Evolutionary conservation across 1,140 invertebrate genomes (phyloP).

Genomic region (Aphaenogaster ashmeadi): DNA sequence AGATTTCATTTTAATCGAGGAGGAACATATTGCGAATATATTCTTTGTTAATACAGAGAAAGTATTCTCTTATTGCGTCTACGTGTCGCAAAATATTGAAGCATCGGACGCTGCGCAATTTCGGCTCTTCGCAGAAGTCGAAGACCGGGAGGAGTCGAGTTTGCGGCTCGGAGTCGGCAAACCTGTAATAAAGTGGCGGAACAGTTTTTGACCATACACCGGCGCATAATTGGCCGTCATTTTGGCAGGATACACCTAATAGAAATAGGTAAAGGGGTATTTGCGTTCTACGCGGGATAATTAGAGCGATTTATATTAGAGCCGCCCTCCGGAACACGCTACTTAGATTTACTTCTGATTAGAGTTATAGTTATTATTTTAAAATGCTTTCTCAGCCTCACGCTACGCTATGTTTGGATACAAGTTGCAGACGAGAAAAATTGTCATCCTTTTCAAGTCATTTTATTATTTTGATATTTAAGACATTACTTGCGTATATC

Average conservation of each 20-base stretch:
- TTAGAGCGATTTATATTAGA: slow-evolving; percentile 83
- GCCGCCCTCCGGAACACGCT: slow-evolving; percentile 56
- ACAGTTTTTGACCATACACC: slow-evolving; percentile 64
- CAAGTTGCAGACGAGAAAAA: neutral
- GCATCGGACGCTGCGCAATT: slow-evolving; percentile 5
- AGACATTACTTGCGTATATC: neutral
- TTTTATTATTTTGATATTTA: neutral
- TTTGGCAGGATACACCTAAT: slow-evolving; percentile 74
- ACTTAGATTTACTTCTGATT: slow-evolving; percentile 35
- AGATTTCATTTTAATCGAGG: neutral
- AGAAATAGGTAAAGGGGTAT: slow-evolving; percentile 80
- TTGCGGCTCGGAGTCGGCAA: slow-evolving; percentile 18
- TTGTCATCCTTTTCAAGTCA: neutral
- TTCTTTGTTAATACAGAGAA: neutral
- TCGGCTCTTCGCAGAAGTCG: slow-evolving; percentile 28
- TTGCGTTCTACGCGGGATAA: slow-evolving; percentile 77
- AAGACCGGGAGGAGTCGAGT: slow-evolving; percentile 45
- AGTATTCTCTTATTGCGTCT: neutral
- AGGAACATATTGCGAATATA: neutral
- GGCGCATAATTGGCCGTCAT: slow-evolving; percentile 69
- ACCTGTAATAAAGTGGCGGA: slow-evolving; percentile 65
- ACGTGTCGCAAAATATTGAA: neutral
- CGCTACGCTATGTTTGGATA: neutral
- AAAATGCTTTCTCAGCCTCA: slow-evolving; percentile 17
- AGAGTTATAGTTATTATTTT: slow-evolving; percentile 29